phyloP scores from a whole-genome alignment of 2,888 invertebrate genomes.

The Cryptosula pallasiana region DNA sequence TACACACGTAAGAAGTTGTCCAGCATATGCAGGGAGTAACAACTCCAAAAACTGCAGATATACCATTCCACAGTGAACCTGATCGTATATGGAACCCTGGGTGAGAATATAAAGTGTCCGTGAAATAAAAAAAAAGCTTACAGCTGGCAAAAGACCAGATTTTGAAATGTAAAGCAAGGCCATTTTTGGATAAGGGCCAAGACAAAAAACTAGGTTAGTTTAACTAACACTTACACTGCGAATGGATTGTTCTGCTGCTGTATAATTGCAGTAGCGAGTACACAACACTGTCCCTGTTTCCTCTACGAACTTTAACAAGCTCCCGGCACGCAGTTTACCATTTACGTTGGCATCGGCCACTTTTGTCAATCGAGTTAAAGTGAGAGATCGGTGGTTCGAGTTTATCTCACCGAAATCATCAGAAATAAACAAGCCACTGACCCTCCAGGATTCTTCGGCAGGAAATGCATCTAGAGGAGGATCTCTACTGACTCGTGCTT shows the following conservation, averaged over 20 bases:
- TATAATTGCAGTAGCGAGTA: constrained; percentile 19
- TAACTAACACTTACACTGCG: background rate
- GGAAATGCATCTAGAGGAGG: background rate
- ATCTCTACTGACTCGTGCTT: too few relatives aligned
- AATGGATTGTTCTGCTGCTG: background rate
- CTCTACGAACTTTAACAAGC: background rate
- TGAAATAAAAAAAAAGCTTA: too few relatives aligned
- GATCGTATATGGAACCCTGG: background rate
- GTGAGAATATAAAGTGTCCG: too few relatives aligned
- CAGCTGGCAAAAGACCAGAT: too few relatives aligned
- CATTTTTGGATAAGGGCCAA: too few relatives aligned
- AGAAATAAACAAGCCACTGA: background rate
- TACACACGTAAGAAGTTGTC: constrained; percentile 1
- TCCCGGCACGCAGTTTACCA: background rate
- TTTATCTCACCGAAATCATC: constrained; percentile 4
- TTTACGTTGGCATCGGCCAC: background rate
- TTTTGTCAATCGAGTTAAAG: background rate
- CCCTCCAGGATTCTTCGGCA: background rate
- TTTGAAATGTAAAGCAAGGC: too few relatives aligned
- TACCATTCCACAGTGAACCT: constrained; percentile 14
- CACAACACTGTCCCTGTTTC: constrained; percentile 11
- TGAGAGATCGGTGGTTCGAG: background rate
- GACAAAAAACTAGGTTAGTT: too few relatives aligned
- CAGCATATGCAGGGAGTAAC: constrained; percentile 1
- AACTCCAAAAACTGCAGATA: constrained; percentile 8